Evolutionary conservation across 2,113 vertebrate genomes (phyloP).

Genomic region (Equus quagga): DNA sequence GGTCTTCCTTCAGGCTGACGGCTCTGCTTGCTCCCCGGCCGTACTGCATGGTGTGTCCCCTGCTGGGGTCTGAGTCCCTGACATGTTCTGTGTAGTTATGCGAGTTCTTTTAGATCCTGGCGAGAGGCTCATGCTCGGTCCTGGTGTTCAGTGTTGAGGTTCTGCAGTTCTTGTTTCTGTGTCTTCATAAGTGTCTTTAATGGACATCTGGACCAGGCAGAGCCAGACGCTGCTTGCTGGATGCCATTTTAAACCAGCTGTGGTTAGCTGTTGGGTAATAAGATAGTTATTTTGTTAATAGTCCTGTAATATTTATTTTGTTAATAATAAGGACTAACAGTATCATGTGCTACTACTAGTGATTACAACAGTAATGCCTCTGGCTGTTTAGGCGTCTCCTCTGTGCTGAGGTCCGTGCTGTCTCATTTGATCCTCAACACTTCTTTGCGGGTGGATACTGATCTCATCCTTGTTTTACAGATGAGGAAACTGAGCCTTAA

Average conservation of each 20-base stretch:
- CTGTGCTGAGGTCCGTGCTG: neutral
- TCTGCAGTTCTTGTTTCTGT: neutral
- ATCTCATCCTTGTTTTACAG: neutral
- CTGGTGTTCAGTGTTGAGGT: neutral
- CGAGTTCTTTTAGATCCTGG: neutral
- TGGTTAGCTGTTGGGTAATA: neutral
- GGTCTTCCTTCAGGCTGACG: neutral
- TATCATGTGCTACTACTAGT: neutral
- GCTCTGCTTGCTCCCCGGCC: neutral
- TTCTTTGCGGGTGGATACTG: neutral
- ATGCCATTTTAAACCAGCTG: neutral
- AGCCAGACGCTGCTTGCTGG: neutral
- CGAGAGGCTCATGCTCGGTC: neutral
- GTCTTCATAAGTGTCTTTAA: neutral
- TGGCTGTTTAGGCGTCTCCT: neutral
- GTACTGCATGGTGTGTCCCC: neutral
- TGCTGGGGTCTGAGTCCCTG: neutral
- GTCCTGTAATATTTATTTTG: neutral
- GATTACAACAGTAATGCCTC: neutral
- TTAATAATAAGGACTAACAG: neutral
- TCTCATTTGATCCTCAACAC: neutral
- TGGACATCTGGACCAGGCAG: neutral
- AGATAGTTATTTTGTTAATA: neutral
- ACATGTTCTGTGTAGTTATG: neutral
- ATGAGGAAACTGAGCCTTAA: neutral